A percentile compares a stretch with the other conserved stretches of the same genome.
These are phyloP conservation scores for Hirundo rustica DNA, from an alignment of 2,797 vertebrate species.

Conservation along the genomic window DNA sequence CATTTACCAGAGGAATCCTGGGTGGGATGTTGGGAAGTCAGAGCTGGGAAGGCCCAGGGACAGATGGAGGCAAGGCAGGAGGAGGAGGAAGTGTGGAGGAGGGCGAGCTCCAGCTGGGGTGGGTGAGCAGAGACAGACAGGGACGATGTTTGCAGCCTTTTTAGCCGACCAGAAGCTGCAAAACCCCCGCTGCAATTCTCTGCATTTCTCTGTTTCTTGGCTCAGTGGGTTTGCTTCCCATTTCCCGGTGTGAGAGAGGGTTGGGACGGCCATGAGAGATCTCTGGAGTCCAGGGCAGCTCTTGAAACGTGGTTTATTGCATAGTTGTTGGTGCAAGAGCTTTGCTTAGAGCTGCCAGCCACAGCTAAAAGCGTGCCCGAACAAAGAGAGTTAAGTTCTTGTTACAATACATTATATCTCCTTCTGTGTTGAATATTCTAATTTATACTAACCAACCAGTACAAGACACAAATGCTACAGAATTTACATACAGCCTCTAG, in stretches of 20 bases:
- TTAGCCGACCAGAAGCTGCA: not conserved
- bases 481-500: no score
- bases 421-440: no score
- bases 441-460: no score
- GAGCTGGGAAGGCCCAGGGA: not conserved
- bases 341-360: no score
- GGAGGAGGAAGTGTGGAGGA: not conserved
- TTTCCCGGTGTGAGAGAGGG: not conserved
- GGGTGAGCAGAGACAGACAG: not conserved
- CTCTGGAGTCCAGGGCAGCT: no score
- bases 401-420: no score
- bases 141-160: not conserved
- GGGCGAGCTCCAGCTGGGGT: not conserved
- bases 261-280: no score
- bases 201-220: not conserved
- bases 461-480: no score
- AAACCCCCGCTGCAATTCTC: accelerated
- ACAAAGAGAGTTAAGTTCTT: no score
- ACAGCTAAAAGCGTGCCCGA: no score
- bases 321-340: no score
- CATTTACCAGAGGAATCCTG: not conserved
- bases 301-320: no score
- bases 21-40: not conserved
- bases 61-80: not conserved
- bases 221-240: accelerated